Conservation (phyloP, 1,140 invertebrate species). For the Sycobia sp. region DNA sequence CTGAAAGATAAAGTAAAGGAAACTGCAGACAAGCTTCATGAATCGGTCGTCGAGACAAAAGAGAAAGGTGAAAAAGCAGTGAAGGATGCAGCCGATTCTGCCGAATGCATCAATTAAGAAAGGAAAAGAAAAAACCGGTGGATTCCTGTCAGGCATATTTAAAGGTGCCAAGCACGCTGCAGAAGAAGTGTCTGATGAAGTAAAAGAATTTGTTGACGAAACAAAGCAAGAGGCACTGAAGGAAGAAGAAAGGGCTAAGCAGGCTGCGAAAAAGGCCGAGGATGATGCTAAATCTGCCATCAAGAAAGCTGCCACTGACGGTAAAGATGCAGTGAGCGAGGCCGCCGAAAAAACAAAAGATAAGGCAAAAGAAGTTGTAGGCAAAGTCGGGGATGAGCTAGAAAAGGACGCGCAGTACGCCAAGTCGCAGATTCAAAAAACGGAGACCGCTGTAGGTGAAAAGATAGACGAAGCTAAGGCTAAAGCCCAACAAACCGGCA, state of each 20-base stretch:
- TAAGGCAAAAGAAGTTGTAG: conserved; percentile 10
- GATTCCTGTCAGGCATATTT: conserved; percentile 29
- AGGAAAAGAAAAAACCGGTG: conserved; percentile 37
- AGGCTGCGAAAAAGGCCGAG: conserved; percentile 36
- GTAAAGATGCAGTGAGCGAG: conserved; percentile 32
- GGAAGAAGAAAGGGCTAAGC: conserved; percentile 34
- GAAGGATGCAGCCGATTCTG: conserved; percentile 28
- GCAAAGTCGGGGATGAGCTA: conserved; percentile 29
- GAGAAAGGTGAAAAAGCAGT: background rate
- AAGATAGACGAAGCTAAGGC: conserved; percentile 15
- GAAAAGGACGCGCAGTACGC: conserved; percentile 33
- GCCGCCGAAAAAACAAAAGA: background rate
- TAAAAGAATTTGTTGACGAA: conserved; percentile 24
- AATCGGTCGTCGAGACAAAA: conserved; percentile 18
- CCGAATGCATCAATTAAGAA: conserved; percentile 43
- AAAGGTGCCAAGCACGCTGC: conserved; percentile 29
- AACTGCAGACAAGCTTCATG: conserved; percentile 19
- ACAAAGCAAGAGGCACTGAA: conserved; percentile 6
- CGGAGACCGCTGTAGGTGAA: conserved; percentile 17
- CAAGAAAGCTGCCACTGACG: background rate
- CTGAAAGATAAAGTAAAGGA: conserved; percentile 2
- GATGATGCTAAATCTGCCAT: conserved; percentile 8
- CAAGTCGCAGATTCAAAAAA: conserved; percentile 13
- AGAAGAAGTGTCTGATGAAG: background rate
- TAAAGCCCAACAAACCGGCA: background rate